Evolutionary conservation across 1,140 invertebrate genomes (phyloP).

Genomic region (Drosophila pallidifrons): DNA sequence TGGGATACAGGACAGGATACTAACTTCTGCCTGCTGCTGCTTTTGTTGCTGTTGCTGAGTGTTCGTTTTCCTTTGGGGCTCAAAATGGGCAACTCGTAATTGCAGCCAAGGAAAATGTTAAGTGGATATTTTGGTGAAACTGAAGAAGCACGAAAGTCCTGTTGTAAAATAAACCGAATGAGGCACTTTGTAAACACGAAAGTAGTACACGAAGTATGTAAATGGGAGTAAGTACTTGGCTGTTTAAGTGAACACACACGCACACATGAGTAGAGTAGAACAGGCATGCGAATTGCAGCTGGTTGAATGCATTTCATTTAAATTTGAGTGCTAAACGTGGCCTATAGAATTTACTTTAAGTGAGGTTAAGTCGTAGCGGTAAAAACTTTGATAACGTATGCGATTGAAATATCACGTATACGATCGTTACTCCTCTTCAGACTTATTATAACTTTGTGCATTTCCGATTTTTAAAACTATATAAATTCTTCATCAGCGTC

Average conservation of each 20-base stretch:
- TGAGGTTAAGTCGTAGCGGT: no score
- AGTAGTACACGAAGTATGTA: constrained; percentile 3
- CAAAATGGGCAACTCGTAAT: constrained; percentile 33
- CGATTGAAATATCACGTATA: no score
- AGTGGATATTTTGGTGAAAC: constrained; percentile 33
- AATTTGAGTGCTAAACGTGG: background rate
- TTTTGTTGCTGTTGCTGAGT: background rate
- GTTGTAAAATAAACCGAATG: constrained; percentile 23
- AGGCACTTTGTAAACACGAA: constrained; percentile 26
- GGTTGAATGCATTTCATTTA: background rate
- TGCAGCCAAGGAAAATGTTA: constrained; percentile 41
- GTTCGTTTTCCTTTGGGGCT: background rate
- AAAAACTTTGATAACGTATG: no score
- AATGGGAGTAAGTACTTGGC: constrained; percentile 7
- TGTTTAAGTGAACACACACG: background rate
- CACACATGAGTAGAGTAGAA: background rate
- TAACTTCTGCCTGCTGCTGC: background rate
- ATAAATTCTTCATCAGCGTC: no score
- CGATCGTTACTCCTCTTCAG: no score
- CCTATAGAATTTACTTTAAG: no score
- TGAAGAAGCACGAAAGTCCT: constrained; percentile 8
- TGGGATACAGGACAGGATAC: constrained; percentile 3
- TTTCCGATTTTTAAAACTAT: no score
- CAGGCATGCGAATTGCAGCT: constrained; percentile 1
- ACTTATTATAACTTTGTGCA: no score